Percentiles rank a stretch among this genome's conserved stretches.
These are phyloP conservation scores for Rhegmatorhina hoffmannsi DNA, from an alignment of 2,113 vertebrate genomes.

Conservation along the genomic window DNA sequence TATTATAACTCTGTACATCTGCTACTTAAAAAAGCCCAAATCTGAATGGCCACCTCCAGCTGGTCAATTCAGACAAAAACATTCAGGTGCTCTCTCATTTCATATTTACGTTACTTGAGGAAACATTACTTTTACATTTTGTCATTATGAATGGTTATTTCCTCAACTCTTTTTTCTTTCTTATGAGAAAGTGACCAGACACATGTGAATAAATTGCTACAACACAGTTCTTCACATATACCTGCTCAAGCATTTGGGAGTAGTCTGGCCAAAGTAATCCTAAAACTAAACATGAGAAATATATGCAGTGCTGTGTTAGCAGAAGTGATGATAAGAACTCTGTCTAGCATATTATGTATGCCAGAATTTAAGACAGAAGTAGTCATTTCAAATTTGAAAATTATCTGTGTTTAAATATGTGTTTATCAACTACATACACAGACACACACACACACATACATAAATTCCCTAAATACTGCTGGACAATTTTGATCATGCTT, in stretches of 20 bases:
- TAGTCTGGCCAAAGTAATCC: not conserved
- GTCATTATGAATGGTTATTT: not conserved
- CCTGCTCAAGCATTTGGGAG: not conserved
- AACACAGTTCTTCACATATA: not conserved
- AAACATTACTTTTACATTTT: not conserved
- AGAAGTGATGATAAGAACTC: not conserved
- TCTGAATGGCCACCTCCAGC: not conserved
- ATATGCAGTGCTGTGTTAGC: not conserved
- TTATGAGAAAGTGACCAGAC: not conserved
- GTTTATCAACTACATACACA: not conserved
- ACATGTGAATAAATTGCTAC: not conserved
- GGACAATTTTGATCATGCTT: not conserved
- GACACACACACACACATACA: rapidly evolving
- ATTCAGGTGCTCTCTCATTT: not conserved
- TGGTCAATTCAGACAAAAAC: not conserved
- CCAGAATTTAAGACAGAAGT: not conserved
- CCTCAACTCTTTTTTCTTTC: not conserved
- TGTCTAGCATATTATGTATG: not conserved
- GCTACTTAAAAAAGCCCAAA: not conserved
- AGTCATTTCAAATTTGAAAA: not conserved
- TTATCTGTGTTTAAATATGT: not conserved
- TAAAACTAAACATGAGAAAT: not conserved
- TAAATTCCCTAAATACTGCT: not conserved
- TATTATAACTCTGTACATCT: not conserved
- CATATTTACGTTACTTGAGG: not conserved